Evolutionary conservation across 2,888 invertebrate species (phyloP).

Genomic region (Chrysolina americana): DNA sequence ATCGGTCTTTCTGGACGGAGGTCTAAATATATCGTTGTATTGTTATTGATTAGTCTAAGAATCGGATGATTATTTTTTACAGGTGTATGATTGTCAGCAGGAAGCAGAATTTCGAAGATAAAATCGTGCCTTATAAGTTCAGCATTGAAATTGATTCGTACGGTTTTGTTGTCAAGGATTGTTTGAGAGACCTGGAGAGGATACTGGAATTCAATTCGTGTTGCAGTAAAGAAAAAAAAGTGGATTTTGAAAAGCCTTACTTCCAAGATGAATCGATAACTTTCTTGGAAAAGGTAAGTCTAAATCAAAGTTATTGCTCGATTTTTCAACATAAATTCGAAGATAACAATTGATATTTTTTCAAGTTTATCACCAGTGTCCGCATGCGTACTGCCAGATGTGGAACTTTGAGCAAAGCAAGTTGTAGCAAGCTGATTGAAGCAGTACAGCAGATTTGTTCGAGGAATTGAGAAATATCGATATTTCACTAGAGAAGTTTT

Average conservation of each 20-base stretch:
- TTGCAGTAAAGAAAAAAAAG: slow-evolving; percentile 60
- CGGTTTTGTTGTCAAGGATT: slow-evolving; percentile 62
- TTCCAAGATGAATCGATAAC: slow-evolving; percentile 72
- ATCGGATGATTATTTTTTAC: background rate
- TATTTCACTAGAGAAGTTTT: background rate
- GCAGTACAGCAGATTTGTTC: slow-evolving; percentile 53
- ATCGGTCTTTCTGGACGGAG: no score
- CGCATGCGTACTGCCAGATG: slow-evolving; percentile 71
- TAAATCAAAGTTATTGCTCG: background rate
- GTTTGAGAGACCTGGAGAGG: slow-evolving; percentile 67
- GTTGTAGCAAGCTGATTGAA: slow-evolving; percentile 63
- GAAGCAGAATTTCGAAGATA: slow-evolving; percentile 64
- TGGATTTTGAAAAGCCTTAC: slow-evolving; percentile 68
- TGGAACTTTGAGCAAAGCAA: slow-evolving; percentile 62
- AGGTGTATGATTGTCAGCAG: slow-evolving; percentile 72
- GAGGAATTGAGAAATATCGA: slow-evolving; percentile 5
- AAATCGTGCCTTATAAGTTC: slow-evolving; percentile 72
- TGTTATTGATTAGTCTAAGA: no score
- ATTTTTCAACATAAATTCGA: no score
- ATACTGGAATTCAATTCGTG: slow-evolving; percentile 63
- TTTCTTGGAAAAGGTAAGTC: slow-evolving; percentile 64
- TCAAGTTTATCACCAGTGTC: slow-evolving; percentile 73
- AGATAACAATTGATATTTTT: slow-evolving; percentile 37
- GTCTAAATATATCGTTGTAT: no score
- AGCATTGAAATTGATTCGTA: slow-evolving; percentile 61